These are phyloP conservation scores for Syrrhaptes paradoxus DNA, from an alignment of 2,113 vertebrate genomes.

Conservation along the genomic window DNA sequence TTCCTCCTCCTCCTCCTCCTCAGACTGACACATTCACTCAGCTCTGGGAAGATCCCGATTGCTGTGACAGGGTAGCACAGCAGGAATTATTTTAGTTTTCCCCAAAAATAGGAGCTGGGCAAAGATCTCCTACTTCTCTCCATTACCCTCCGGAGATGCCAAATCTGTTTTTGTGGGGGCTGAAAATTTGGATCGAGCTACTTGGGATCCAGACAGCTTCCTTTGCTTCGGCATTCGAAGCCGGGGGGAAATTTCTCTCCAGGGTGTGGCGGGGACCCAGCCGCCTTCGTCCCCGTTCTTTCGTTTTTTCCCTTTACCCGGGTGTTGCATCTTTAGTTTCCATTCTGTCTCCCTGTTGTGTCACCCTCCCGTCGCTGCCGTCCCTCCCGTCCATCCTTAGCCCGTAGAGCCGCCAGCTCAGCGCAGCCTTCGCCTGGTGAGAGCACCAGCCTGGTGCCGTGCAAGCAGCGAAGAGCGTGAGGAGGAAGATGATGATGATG, in stretches of 20 bases:
- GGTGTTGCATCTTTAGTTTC: conserved; percentile 62
- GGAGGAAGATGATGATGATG: conserved; percentile 84
- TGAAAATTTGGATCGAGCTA: not conserved
- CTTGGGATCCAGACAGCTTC: not conserved
- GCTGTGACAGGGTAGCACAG: not conserved
- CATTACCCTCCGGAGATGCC: not conserved
- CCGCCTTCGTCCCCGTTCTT: not conserved
- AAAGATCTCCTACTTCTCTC: not conserved
- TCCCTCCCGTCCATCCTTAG: conserved; percentile 63
- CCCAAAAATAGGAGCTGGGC: conserved; percentile 49
- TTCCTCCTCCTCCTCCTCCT: not conserved
- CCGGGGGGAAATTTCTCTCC: not conserved
- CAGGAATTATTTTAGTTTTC: conserved; percentile 25
- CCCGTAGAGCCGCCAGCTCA: conserved; percentile 76
- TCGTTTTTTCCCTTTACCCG: not conserved
- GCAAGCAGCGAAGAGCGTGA: conserved; percentile 75
- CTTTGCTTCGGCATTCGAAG: not conserved
- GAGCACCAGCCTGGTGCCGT: conserved; percentile 77
- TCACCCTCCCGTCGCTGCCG: not conserved
- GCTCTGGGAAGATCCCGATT: not conserved
- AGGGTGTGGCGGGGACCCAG: not conserved
- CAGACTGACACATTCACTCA: not conserved
- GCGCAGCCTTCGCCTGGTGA: conserved; percentile 79
- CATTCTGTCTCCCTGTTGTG: conserved; percentile 54
- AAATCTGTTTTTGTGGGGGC: not conserved